Base-by-base conservation (phyloP, 2,888 invertebrate genomes). In the Caenorhabditis panamensis region DNA sequence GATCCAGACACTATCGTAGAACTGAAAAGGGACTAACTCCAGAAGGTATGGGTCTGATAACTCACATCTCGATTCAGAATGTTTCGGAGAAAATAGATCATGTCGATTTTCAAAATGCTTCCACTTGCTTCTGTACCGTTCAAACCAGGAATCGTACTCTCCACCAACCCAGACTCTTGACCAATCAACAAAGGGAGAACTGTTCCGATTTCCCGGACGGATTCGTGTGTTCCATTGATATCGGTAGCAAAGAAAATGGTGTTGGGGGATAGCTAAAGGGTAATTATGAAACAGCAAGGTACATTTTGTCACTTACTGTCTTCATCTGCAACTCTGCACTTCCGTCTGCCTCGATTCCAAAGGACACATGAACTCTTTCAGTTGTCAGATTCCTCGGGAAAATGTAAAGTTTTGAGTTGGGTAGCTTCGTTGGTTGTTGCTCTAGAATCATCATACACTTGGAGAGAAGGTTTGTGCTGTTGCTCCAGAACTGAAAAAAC, bases 41-140 rank as follows among this genome's bases (percentile, higher is more conserved):
- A 8, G 11, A 36, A 5, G 36, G 11, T 36, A 36, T n/a, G n/a
- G n/a, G n/a, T 8, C 36, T 11, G 5, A 36, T 36, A n/a, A 47
- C 47, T 51, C 36, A 64, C 64, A 22, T 64, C 24, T 22, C 36
- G 64, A 4, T 64, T 64, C 37, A 64, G 22, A 22, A 64, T 51
- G 1, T 36, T n/a, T 22, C 53, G 47, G 3, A 64, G 53, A 16
- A 64, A 64, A 37, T 64, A 64, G 5, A 53, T 20, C 2, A 64
- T 20, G n/a, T 53, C 51, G 18, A 64, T 36, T 20, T 64, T 51
- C 9, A 53, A 31, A 31, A 31, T 9, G 4, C 31, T 6, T 31
- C 31, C 5, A 31, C 31, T n/a, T n/a, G n/a, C n/a, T 26, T 36
- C 36, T 36, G 36, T 11, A 8, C 36, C 36, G 16, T 16, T 13